Conservation (phyloP, 2,888 invertebrate genomes). For the Coecobrya sp. region DNA sequence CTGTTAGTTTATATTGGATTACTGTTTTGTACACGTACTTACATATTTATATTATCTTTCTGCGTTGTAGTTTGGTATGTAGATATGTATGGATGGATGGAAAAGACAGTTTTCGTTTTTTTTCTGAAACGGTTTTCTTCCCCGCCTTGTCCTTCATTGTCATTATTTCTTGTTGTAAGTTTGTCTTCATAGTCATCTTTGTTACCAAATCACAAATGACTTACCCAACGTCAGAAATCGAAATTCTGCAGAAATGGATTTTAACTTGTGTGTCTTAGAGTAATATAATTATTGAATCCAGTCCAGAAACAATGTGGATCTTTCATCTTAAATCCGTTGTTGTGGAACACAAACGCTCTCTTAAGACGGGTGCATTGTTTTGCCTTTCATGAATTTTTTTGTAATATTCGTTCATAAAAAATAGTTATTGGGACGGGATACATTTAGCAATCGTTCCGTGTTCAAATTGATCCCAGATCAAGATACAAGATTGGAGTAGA, state of each 20-base stretch:
- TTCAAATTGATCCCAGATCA: slow-evolving; percentile 13
- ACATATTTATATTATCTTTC: too few relatives aligned
- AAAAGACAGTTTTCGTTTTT: slow-evolving; percentile 41
- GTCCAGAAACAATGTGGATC: slow-evolving; percentile 43
- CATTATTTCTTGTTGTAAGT: not conserved
- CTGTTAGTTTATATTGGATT: not conserved
- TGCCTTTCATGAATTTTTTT: too few relatives aligned
- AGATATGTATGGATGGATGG: slow-evolving; percentile 32
- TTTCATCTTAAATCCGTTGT: slow-evolving; percentile 35
- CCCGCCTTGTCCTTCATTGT: not conserved
- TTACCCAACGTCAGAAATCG: too few relatives aligned
- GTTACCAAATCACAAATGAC: not conserved
- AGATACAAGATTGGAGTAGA: not conserved
- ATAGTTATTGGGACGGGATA: not conserved
- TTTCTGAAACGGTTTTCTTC: not conserved
- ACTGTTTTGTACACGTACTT: not conserved
- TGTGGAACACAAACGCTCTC: too few relatives aligned
- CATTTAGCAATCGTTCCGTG: not conserved
- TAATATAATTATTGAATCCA: slow-evolving; percentile 19
- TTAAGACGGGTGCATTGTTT: too few relatives aligned
- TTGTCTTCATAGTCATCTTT: not conserved
- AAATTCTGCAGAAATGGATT: not conserved
- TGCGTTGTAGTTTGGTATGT: not conserved
- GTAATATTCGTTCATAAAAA: too few relatives aligned
- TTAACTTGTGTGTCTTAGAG: not conserved